Conservation (phyloP, 2,113 vertebrate genomes). For the Numida meleagris region DNA sequence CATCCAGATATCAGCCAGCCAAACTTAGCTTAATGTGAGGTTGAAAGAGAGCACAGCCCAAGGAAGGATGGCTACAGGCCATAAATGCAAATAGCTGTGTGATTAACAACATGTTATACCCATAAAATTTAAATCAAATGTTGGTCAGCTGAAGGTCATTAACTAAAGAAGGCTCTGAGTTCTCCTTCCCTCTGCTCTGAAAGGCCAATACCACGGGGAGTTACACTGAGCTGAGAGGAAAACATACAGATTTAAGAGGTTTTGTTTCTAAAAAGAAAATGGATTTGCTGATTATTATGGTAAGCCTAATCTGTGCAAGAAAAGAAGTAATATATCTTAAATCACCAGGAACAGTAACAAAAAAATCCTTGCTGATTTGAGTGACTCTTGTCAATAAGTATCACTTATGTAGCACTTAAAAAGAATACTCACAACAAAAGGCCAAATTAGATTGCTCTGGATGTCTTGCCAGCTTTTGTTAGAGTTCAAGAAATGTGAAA, state of each 20-base stretch:
- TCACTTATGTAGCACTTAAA: neutral
- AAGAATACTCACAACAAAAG: neutral
- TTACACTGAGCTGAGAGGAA: neutral
- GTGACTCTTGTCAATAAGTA: neutral
- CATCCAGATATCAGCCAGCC: neutral
- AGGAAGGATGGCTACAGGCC: slow-evolving; percentile 25
- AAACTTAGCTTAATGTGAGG: neutral
- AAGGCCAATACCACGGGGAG: neutral
- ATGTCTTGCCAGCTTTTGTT: slow-evolving; percentile 44
- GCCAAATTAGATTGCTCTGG: slow-evolving; percentile 16
- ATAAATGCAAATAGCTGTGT: slow-evolving; percentile 49
- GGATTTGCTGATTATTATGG: neutral
- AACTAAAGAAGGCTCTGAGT: neutral
- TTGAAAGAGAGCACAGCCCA: slow-evolving; percentile 3
- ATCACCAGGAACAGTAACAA: neutral
- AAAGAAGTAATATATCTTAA: neutral
- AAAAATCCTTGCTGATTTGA: neutral
- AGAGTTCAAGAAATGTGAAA: slow-evolving; percentile 31
- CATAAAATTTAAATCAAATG: slow-evolving; percentile 47
- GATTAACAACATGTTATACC: slow-evolving; percentile 53
- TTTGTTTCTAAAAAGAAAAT: neutral
- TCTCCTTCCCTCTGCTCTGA: neutral
- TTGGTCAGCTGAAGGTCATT: slow-evolving; percentile 53
- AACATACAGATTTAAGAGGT: neutral
- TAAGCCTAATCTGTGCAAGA: neutral